Evolutionary conservation across 1,140 invertebrate genomes (phyloP).

Genomic region (Limonius californicus): DNA sequence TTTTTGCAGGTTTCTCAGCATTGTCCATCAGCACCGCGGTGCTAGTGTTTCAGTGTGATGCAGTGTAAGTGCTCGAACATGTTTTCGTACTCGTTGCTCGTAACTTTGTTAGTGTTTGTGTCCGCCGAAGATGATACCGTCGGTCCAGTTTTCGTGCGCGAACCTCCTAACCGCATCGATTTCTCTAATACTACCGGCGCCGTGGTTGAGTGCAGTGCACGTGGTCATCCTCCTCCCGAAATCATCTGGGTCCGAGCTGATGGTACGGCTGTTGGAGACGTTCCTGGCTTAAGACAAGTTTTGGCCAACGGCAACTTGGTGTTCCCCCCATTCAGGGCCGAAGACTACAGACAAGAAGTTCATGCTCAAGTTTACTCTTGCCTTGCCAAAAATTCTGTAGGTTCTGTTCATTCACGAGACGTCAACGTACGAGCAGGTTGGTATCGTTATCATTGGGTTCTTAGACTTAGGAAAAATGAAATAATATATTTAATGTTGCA

Average conservation of each 20-base stretch:
- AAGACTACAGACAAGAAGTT: conserved; percentile 89
- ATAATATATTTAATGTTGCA: too few relatives aligned
- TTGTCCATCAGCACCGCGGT: not conserved
- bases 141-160: conserved; percentile 87
- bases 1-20: not conserved
- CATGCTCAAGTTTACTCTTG: conserved; percentile 93
- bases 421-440: conserved; percentile 93
- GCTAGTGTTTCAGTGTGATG: not conserved
- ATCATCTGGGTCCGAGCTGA: conserved; percentile 89
- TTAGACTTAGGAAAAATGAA: too few relatives aligned
- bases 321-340: conserved; percentile 88
- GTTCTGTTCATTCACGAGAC: conserved; percentile 85
- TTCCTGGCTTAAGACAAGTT: conserved; percentile 72
- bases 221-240: conserved; percentile 84
- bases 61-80: not conserved
- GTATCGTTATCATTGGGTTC: too few relatives aligned
- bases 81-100: not conserved
- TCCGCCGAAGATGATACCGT: conserved; percentile 65
- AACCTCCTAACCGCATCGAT: conserved; percentile 85
- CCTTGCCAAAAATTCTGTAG: conserved; percentile 81
- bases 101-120: conserved; percentile 11
- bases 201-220: conserved; percentile 86
- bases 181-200: conserved; percentile 93
- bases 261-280: conserved; percentile 82
- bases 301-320: conserved; percentile 88